A percentile compares a stretch with the other conserved stretches of the same genome.
Conservation (phyloP, 2,888 invertebrate genomes). For the Dione vanillae region DNA sequence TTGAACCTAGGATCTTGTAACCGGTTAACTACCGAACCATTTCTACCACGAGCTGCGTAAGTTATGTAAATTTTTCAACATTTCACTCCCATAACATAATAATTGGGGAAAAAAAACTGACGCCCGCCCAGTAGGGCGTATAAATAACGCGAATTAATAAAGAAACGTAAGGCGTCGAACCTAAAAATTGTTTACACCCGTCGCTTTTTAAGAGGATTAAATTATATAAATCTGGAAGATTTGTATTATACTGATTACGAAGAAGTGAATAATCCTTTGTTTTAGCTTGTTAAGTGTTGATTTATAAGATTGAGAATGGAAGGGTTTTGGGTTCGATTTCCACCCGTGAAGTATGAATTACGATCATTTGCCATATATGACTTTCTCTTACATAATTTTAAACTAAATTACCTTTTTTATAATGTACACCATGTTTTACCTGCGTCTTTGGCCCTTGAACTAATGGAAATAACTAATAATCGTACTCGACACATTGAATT, state of each 20-base stretch:
- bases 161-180: conserved; percentile 40
- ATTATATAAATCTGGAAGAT: conserved; percentile 25
- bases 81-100: neutral
- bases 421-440: too few relatives aligned
- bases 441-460: too few relatives aligned
- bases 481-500: too few relatives aligned
- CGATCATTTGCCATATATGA: too few relatives aligned
- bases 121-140: conserved; percentile 24
- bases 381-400: too few relatives aligned
- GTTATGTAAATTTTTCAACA: neutral
- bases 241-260: conserved; percentile 7
- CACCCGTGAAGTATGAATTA: too few relatives aligned
- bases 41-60: neutral
- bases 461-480: too few relatives aligned
- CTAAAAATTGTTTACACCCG: conserved; percentile 44
- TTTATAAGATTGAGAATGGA: too few relatives aligned
- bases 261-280: neutral
- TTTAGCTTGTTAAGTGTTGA: conserved; percentile 1
- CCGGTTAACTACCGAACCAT: neutral
- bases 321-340: too few relatives aligned
- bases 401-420: too few relatives aligned
- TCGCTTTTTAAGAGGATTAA: conserved; percentile 26
- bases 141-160: conserved; percentile 45
- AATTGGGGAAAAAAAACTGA: conserved; percentile 34
- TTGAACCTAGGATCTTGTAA: neutral